Evolutionary conservation across 2,113 vertebrate species (phyloP).

Genomic region (Pyrgilauda ruficollis): DNA sequence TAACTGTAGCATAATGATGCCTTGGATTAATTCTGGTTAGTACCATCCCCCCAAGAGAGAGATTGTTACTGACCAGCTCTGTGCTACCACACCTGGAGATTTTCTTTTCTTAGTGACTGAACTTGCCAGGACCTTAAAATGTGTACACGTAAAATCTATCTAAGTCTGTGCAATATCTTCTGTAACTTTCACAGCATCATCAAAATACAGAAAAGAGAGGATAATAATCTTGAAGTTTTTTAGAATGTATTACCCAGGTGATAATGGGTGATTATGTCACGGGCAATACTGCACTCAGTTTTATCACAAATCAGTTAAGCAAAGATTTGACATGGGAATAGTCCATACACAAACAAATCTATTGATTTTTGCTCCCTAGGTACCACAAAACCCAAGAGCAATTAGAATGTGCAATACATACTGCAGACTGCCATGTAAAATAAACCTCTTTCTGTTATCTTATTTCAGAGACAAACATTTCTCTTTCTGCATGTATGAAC

Average conservation of each 20-base stretch:
- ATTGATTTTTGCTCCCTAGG: background rate
- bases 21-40: background rate
- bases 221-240: background rate
- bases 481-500: background rate
- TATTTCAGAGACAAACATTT: background rate
- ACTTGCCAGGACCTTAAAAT: background rate
- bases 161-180: background rate
- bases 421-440: background rate
- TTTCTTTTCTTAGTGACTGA: background rate
- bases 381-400: accelerated
- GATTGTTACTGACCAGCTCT: background rate
- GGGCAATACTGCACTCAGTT: background rate
- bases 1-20: background rate
- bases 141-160: background rate
- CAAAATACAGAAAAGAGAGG: background rate
- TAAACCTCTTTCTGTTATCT: background rate
- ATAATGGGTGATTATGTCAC: background rate
- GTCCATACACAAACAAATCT: background rate
- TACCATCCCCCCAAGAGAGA: background rate
- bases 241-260: background rate
- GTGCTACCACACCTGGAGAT: background rate
- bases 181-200: background rate
- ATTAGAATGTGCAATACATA: background rate
- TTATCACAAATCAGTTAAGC: background rate
- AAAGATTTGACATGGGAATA: background rate